These are phyloP conservation scores for Antheraea yamamai DNA, from an alignment of 2,888 invertebrate genomes.

Conservation along the genomic window DNA sequence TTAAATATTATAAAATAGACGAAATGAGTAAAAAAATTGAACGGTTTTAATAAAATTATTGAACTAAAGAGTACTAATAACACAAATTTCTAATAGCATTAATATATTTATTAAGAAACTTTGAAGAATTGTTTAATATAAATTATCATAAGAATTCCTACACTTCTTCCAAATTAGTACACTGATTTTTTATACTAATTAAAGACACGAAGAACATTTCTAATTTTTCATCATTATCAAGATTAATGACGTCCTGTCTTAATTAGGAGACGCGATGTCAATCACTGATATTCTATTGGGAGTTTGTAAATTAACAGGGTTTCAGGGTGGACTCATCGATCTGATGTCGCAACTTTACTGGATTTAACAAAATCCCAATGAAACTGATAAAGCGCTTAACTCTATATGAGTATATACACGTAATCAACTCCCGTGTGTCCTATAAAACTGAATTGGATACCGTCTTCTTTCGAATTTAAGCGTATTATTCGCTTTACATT, in stretches of 20 bases:
- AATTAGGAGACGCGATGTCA: constrained; percentile 63
- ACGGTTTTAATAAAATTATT: too few species aligned
- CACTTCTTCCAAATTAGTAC: not conserved
- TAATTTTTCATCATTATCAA: constrained; percentile 46
- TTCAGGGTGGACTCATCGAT: constrained; percentile 42
- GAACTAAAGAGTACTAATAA: not conserved
- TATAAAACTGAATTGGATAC: constrained; percentile 17
- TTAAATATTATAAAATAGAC: too few species aligned
- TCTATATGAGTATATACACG: not conserved
- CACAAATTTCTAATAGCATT: not conserved
- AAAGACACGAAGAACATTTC: not conserved
- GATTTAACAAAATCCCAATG: constrained; percentile 15
- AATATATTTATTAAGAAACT: not conserved
- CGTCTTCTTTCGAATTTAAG: not conserved
- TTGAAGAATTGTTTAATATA: not conserved
- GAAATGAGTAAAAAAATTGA: too few species aligned
- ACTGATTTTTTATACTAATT: not conserved
- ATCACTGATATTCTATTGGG: constrained; percentile 48
- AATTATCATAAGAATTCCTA: not conserved
- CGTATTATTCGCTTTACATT: not conserved
- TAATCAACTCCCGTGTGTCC: constrained; percentile 4
- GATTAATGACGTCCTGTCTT: constrained; percentile 60
- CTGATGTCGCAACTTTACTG: constrained; percentile 35
- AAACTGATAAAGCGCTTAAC: constrained; percentile 7
- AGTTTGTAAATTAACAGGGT: constrained; percentile 48